Conservation (phyloP, 2,888 invertebrate species). For the Beris chalybata region DNA sequence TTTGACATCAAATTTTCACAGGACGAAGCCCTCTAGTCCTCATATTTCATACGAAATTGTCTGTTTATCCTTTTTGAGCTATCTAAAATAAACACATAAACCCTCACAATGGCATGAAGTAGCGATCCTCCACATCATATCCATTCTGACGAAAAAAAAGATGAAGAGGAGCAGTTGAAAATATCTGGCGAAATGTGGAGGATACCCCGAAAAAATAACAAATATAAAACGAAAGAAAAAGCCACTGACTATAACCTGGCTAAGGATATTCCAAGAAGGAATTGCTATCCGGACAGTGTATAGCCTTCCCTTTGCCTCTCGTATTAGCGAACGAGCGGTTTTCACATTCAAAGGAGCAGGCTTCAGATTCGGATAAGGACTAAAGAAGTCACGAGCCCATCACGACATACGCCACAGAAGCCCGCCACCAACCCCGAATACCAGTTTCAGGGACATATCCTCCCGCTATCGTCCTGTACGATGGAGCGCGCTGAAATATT, state of each 20-base stretch:
- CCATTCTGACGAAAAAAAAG: constrained; percentile 3
- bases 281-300: not conserved
- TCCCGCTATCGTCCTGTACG: constrained; percentile 11
- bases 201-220: not conserved
- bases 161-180: constrained; percentile 15
- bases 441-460: constrained; percentile 21
- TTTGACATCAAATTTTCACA: not conserved
- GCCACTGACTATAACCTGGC: not conserved
- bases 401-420: constrained; percentile 22
- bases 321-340: constrained; percentile 9
- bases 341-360: constrained; percentile 34
- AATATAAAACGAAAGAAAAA: constrained; percentile 1
- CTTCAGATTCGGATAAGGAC: constrained; percentile 36
- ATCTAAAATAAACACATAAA: constrained; percentile 40
- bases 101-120: constrained; percentile 31
- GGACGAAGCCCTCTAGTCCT: constrained; percentile 28
- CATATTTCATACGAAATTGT: constrained; percentile 39
- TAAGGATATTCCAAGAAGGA: not conserved
- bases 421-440: constrained; percentile 2
- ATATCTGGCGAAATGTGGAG: constrained; percentile 14
- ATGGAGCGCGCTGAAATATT: constrained; percentile 40
- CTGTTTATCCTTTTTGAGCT: constrained; percentile 37
- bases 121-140: constrained; percentile 8
- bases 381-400: constrained; percentile 30
- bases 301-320: not conserved